Conservation (phyloP, 2,797 vertebrate species). For the Bovichtus variegatus region DNA sequence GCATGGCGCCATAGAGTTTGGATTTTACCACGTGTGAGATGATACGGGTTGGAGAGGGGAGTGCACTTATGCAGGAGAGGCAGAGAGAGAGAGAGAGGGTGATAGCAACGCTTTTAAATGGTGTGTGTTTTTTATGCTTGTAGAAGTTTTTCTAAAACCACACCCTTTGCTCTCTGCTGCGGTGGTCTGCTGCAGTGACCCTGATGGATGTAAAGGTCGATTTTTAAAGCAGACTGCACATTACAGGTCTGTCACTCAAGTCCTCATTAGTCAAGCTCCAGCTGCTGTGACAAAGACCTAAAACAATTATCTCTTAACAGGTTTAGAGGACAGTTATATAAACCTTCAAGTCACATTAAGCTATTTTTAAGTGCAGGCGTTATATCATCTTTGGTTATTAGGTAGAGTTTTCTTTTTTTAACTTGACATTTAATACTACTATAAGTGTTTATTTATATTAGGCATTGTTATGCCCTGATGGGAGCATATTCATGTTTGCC, state of each 20-base stretch:
- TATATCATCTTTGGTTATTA: conserved; percentile 24
- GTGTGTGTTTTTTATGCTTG: conserved; percentile 37
- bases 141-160: conserved; percentile 45
- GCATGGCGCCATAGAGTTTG: conserved; percentile 86
- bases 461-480: neutral
- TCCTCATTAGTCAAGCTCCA: neutral
- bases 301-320: neutral
- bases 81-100: conserved; percentile 33
- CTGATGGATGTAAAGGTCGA: conserved; percentile 21
- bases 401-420: neutral
- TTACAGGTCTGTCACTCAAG: conserved; percentile 7
- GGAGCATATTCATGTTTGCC: conserved; percentile 3
- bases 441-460: neutral
- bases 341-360: conserved; percentile 22
- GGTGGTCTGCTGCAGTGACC: conserved; percentile 62
- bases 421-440: neutral
- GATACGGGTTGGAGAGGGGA: conserved; percentile 40
- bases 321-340: conserved; percentile 21
- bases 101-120: conserved; percentile 38
- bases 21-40: conserved; percentile 84
- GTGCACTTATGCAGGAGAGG: conserved; percentile 31
- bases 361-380: conserved; percentile 10
- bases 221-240: neutral
- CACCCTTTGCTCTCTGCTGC: conserved; percentile 61
- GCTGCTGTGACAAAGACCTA: neutral